Conservation (phyloP, 2,888 invertebrate species). For the Morpho helenor region DNA sequence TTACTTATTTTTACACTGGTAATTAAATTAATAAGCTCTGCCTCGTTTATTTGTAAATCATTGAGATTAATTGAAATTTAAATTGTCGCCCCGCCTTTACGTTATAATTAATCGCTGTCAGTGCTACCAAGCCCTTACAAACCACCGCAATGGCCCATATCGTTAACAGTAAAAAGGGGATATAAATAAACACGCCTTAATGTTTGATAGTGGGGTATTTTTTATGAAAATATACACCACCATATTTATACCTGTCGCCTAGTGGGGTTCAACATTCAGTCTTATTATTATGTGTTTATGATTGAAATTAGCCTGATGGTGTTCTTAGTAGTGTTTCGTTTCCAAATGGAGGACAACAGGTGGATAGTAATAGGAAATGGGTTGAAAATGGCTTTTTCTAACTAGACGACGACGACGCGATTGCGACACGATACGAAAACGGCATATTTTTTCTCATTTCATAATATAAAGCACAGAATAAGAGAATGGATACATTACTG, state of each 20-base stretch:
- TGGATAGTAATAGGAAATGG: slow-evolving; percentile 14
- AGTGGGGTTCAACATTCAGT: slow-evolving; percentile 4
- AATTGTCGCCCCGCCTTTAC: too few relatives aligned
- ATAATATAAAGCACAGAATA: too few relatives aligned
- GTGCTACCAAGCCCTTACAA: slow-evolving; percentile 22
- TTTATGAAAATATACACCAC: slow-evolving; percentile 26
- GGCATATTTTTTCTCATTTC: too few relatives aligned
- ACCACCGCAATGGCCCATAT: slow-evolving; percentile 31
- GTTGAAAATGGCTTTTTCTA: background rate
- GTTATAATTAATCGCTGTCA: slow-evolving; percentile 20
- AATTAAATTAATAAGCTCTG: too few relatives aligned
- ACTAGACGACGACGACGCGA: background rate
- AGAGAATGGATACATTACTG: too few relatives aligned
- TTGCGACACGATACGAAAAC: background rate
- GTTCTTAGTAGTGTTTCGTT: slow-evolving; percentile 8
- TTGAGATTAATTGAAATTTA: too few relatives aligned
- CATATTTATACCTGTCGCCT: slow-evolving; percentile 14
- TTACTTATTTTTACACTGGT: too few relatives aligned
- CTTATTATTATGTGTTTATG: slow-evolving; percentile 1
- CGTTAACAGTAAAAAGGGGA: slow-evolving; percentile 36
- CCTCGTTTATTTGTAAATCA: too few relatives aligned
- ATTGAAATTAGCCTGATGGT: background rate
- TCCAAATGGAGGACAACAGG: slow-evolving; percentile 15
- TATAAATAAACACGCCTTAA: slow-evolving; percentile 40
- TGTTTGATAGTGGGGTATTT: slow-evolving; percentile 29